Evolutionary conservation across 2,113 vertebrate genomes (phyloP).

Genomic region (Pan troglodytes): NHGRI_mPanTro3-v2.1_pri NC_072401.2:25027001-25027500

Average conservation of each 20-base stretch:
- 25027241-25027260: background rate
- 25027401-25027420: background rate
- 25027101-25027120: background rate
- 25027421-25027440: background rate
- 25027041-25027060: constrained; percentile 11
- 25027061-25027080: background rate
- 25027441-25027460: background rate
- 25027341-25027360: background rate
- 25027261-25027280: background rate
- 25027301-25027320: background rate
- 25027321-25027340: background rate
- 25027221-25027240: background rate
- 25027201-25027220: constrained; percentile 3
- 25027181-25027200: background rate
- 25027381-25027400: background rate
- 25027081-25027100: background rate
- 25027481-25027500: background rate
- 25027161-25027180: background rate
- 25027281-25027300: constrained; percentile 30
- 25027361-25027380: background rate
- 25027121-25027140: background rate
- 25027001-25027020: constrained; percentile 38
- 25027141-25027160: constrained; percentile 35
- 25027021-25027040: background rate
- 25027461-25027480: background rate